These are phyloP conservation scores for Folsomia manolachei DNA, from an alignment of 2,888 invertebrate genomes.

Conservation along the genomic window DNA sequence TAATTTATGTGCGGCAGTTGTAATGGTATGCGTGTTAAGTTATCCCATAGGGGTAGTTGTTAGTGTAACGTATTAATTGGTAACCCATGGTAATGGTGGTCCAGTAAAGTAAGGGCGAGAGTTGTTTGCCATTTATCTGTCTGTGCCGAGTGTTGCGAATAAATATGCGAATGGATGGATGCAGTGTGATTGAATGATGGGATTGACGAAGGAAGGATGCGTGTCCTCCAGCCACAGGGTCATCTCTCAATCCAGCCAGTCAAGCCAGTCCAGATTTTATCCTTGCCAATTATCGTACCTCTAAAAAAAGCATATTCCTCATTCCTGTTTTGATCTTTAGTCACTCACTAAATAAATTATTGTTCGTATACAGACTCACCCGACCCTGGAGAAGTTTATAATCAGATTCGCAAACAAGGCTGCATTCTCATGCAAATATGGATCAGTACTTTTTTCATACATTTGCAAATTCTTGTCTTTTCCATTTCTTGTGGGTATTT, in stretches of 20 bases:
- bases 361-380: too few relatives aligned
- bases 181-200: neutral
- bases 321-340: neutral
- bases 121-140: neutral
- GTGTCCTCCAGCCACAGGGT: neutral
- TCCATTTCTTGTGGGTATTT: too few relatives aligned
- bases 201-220: neutral
- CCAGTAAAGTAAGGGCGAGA: neutral
- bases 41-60: too few relatives aligned
- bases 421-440: neutral
- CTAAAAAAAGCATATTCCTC: neutral
- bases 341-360: too few relatives aligned
- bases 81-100: too few relatives aligned
- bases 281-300: neutral
- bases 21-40: neutral
- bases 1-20: too few relatives aligned
- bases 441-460: too few relatives aligned
- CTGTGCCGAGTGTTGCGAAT: neutral
- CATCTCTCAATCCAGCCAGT: neutral
- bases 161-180: too few relatives aligned
- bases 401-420: neutral
- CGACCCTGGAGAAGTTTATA: too few relatives aligned
- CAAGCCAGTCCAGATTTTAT: neutral
- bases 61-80: neutral
- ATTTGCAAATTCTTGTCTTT: too few relatives aligned